A percentile compares a stretch with the other conserved stretches of the same genome.
These are phyloP conservation scores for Percina caprodes DNA, from an alignment of 2,113 vertebrate genomes.

Conservation along the genomic window DNA sequence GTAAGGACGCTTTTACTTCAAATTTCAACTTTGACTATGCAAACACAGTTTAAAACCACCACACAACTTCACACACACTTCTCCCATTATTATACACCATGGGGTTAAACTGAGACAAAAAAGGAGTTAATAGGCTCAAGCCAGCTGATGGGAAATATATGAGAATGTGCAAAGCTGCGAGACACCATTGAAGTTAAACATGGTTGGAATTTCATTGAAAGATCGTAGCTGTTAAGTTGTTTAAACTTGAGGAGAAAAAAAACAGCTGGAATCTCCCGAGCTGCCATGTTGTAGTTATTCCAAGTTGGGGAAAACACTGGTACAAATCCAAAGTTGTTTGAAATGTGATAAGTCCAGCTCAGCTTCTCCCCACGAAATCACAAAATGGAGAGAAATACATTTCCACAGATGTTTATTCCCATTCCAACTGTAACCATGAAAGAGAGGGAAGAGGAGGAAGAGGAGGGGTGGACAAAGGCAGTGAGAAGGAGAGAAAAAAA, in stretches of 20 bases:
- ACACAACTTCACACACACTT: neutral
- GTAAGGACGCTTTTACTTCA: neutral
- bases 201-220: neutral
- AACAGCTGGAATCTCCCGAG: neutral
- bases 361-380: conserved; percentile 27
- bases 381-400: conserved; percentile 43
- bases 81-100: neutral
- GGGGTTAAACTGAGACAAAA: neutral
- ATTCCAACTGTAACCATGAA: conserved; percentile 68
- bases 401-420: conserved; percentile 65
- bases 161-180: conserved; percentile 8
- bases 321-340: conserved; percentile 49
- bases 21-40: neutral
- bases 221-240: neutral
- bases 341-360: conserved; percentile 52
- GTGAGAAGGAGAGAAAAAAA: conserved; percentile 25
- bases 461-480: conserved; percentile 28
- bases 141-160: neutral
- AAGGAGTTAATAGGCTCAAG: neutral
- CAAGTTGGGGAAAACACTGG: conserved; percentile 35
- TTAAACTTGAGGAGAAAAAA: neutral
- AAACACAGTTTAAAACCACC: no score
- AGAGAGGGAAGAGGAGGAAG: conserved; percentile 42
- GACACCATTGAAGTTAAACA: neutral
- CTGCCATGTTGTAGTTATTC: conserved; percentile 24